Base-by-base conservation (phyloP, 2,113 vertebrate species). In the Onychorhynchus coronatus region DNA sequence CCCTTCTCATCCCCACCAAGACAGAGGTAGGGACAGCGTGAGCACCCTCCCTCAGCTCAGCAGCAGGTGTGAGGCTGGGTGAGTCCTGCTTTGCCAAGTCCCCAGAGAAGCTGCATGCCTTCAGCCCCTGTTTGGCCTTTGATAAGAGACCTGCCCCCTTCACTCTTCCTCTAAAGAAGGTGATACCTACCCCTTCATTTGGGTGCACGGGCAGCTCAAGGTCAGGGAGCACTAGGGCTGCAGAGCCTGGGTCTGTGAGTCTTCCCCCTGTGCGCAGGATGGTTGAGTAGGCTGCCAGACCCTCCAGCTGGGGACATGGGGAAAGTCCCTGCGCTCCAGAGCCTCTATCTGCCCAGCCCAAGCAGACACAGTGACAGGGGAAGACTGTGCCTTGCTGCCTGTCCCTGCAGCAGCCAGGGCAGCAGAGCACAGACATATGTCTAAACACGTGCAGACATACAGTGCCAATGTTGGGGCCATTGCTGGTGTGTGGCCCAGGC, bases 361-460 rank as follows among this genome's bases (percentile, higher is more conserved):
- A 31, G 39, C 19, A 33, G 18, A 35, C 0, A 0, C 67, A n/a
- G 42, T 37, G 44, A 41, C 53, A 77, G 5, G 11, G 12, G 33
- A 46, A 27, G 24, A 8, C 52, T 63, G 18, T 23, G 37, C 28
- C 42, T 78, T 1, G 0, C 52, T 72, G 33, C 17, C 42, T 66
- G n/a, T 62, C 21, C 21, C 55, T 74, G 41, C 46, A 59, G 58
- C 39, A 53, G 9, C 12, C 20, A 39, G 56, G 47, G 14, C 71
- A 62, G 28, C n/a, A 55, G 22, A 41, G 18, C 24, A 37, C 56
- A 71, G 46, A 19, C n/a, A 37, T 0, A 2, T 23, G 44, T 25
- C 37, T 22, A 7, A 59, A n/a, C 3, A 13, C 0, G 0, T 11
- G 37, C n/a, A 46, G 9, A 31, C 12, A 18, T 11, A 2, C n/a